These are phyloP conservation scores for Lycophotia porphyrea DNA, from an alignment of 2,888 invertebrate genomes.

Conservation along the genomic window DNA sequence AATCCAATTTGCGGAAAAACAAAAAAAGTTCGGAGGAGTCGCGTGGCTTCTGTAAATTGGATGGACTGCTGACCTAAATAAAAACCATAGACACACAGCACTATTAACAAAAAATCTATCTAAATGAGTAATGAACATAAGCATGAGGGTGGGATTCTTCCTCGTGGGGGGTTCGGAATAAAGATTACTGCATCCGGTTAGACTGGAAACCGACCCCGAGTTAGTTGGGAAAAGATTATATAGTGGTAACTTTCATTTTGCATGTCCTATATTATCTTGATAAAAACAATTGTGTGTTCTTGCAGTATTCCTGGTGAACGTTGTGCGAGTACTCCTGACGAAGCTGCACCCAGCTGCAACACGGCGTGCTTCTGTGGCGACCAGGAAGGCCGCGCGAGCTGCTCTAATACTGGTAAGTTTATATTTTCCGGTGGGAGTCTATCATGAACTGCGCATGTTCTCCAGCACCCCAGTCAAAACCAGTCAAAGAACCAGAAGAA, in stretches of 20 bases:
- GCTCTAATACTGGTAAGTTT: slow-evolving; percentile 91
- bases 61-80: no score
- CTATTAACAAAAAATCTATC: neutral
- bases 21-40: slow-evolving; percentile 31
- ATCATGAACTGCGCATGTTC: neutral
- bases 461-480: neutral
- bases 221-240: neutral
- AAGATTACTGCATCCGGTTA: neutral
- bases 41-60: neutral
- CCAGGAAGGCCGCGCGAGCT: slow-evolving; percentile 92
- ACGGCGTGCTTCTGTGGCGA: slow-evolving; percentile 90
- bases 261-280: neutral
- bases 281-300: slow-evolving; percentile 4
- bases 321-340: slow-evolving; percentile 91
- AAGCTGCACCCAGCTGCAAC: slow-evolving; percentile 91
- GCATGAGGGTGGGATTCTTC: no score
- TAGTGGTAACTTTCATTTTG: neutral
- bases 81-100: neutral
- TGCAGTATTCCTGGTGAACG: slow-evolving; percentile 92
- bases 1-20: slow-evolving; percentile 16
- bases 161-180: no score
- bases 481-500: neutral
- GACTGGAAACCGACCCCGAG: neutral
- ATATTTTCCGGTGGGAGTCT: neutral
- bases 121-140: no score